phyloP scores from a whole-genome alignment of 2,888 invertebrate genomes.

The Oscheius sp. region DNA sequence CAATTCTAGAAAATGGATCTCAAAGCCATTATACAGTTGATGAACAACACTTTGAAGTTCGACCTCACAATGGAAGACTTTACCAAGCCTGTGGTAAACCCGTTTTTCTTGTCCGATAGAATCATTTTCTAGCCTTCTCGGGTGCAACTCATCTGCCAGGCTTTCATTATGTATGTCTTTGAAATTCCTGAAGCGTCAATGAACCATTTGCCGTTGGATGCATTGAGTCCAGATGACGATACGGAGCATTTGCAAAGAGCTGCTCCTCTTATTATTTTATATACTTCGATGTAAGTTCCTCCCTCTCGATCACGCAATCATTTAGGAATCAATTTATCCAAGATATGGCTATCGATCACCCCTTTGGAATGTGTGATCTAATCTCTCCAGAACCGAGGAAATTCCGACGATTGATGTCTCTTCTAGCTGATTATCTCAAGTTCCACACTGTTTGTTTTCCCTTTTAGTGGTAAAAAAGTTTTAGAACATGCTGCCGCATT shows the following conservation, averaged over 20 bases:
- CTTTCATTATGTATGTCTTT: not conserved
- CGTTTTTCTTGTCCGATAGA: not conserved
- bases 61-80: not conserved
- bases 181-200: not conserved
- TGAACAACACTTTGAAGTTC: not conserved
- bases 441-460: not conserved
- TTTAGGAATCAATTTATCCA: conserved; percentile 2
- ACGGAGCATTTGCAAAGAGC: not conserved
- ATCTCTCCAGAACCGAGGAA: not conserved
- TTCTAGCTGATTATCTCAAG: not conserved
- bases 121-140: not conserved
- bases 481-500: not conserved
- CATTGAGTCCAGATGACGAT: not conserved
- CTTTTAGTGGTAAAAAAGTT: not conserved
- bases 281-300: not conserved
- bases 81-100: not conserved
- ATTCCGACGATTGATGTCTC: not conserved
- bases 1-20: too few species aligned
- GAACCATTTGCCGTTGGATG: not conserved
- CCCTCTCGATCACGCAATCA: not conserved
- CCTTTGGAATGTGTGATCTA: not conserved
- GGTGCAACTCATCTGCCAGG: not conserved
- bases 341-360: not conserved
- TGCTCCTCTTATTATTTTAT: not conserved
- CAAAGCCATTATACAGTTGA: not conserved